Base-by-base conservation (phyloP, 2,888 invertebrate genomes). In the Pseudeuparius sepicola region DNA sequence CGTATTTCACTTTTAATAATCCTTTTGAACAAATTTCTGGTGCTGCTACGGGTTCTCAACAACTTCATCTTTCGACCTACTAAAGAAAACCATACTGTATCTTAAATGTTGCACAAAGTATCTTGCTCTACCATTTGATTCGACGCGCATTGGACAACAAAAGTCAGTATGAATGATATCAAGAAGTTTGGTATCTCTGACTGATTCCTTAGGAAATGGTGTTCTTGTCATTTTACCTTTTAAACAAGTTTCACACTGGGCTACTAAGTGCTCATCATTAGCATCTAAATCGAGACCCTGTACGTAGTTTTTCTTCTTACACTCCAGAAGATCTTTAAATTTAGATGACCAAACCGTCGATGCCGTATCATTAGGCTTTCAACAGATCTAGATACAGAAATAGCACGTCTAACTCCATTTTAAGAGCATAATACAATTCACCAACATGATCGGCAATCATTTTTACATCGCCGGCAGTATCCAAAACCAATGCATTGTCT, bases 401-500 rank as follows among this genome's bases (percentile, higher is more conserved):
- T 7, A 7, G 6, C 14, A 14, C 14, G 7, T 14, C 29, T 5
- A 9, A 5, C 5, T 29, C 10, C 10, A 5, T 6, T 34, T 38
- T 31, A 4, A 24, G 32, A 9, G 27, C 25, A 20, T 32, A 41
- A 16, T 37, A 41, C 12, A 34, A 25, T 24, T 39, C 34, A 12
- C 36, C 40, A 3, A 38, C 16, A 7, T 37, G 12, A 26, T 34
- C 34, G 4, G 36, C 41, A 3, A 16, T 14, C 11, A 43, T 28
- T 24, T 28, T 28, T 3, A 36, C 17, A n/a, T 34, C 20, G n/a
- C 32, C 37, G 14, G 36, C 13, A 4, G 18, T 12, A 10, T 27
- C 41, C 25, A 24, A 9, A 17, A 43, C 15, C 10, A 34, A 7
- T 13, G 43, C 41, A 34, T 16, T 17, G 14, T 41, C 34, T 24